Evolutionary conservation across 2,797 vertebrate genomes (phyloP), one percentile per base, ranked within the genome.

Genomic region (Melanotaenia pygmaea): DNA sequence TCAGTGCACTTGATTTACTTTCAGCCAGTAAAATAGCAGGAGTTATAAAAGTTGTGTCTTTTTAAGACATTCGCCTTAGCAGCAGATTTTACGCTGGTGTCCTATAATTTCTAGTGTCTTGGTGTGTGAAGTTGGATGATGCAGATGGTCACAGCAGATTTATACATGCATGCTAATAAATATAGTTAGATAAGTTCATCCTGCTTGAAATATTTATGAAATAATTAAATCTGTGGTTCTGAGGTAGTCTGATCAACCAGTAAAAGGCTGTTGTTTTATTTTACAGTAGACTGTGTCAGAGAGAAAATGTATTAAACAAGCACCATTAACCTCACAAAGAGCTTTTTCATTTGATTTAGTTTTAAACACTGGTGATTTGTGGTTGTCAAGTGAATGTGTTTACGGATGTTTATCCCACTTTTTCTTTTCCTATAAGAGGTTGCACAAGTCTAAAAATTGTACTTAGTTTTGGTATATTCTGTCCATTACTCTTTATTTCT

Each of bases 401-500:
- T 20, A 24, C 18, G 58, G 8, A 37, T 1, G 6, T 45, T 38
- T 50, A 10, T 16, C 28, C 9, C 6, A 50, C 3, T 34, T 10
- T 37, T n/a, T 38, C 18, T 22, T 58, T 22, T 20, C 16, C 18
- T 67, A 57, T 59, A 65, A 43, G 24, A 58, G 54, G 22, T 26
- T 28, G 34, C 58, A 37, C 1, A 0, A 66, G 26, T 26, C 16
- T 20, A 22, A 26, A 47, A 78, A 67, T 10, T 13, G 64, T 57
- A 75, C 64, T 54, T 61, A 72, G 84, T 79, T 34, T 7, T 71
- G 65, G 40, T 79, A 66, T 67, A 32, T 43, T 74, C 12, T 63
- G 75, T 38, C 59, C 73, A 32, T 64, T 65, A 34, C 59, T 47
- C 7, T 70, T 86, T 72, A 78, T 84, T 81, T 79, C 73, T 88